These are phyloP conservation scores for Dolichotis patagonum DNA, from an alignment of 2,113 vertebrate genomes.

Conservation along the genomic window DNA sequence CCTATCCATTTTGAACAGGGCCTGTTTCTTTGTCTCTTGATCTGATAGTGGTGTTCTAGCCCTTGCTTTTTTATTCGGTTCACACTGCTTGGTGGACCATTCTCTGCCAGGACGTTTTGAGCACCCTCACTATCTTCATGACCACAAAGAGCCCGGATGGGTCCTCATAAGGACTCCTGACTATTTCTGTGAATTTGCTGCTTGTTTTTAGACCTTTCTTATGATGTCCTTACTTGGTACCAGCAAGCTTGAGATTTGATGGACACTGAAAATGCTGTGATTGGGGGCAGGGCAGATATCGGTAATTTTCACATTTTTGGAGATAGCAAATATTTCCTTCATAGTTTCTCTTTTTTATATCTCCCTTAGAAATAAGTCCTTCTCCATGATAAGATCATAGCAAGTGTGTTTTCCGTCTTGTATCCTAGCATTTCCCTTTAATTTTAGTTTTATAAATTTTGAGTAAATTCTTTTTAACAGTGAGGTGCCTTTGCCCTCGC, in stretches of 20 bases:
- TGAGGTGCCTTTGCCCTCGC: rapidly evolving
- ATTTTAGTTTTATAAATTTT: neutral
- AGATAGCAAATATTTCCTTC: neutral
- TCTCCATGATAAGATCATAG: neutral
- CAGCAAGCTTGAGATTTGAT: too few species aligned
- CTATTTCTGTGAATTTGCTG: neutral
- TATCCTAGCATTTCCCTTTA: neutral
- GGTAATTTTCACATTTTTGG: neutral
- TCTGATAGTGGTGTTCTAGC: rapidly evolving
- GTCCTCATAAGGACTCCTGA: neutral
- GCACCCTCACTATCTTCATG: too few species aligned
- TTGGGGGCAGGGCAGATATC: neutral
- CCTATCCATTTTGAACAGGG: rapidly evolving
- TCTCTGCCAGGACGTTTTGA: rapidly evolving
- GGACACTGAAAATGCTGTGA: rapidly evolving
- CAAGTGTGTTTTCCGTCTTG: neutral
- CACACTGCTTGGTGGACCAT: rapidly evolving
- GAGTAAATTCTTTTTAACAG: neutral
- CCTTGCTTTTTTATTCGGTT: neutral
- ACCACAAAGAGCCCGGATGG: neutral
- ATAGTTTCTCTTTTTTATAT: neutral
- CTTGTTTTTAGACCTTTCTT: neutral
- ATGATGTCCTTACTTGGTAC: too few species aligned
- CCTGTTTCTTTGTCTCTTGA: neutral
- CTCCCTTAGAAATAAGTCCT: neutral